Evolutionary conservation across 2,888 invertebrate species (phyloP).

Genomic region (Dolichopus griseipennis): DNA sequence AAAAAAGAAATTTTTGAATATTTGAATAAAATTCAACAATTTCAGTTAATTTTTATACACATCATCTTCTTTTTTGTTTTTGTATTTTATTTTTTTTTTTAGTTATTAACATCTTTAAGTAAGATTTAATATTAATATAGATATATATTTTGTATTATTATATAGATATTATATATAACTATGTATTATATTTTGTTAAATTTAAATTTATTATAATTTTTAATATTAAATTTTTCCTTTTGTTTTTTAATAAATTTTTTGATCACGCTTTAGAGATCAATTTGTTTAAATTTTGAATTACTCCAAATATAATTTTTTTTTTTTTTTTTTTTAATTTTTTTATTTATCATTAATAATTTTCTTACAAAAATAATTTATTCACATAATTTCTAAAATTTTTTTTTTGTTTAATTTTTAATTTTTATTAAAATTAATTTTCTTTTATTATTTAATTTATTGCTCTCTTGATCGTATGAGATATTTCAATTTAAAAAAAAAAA

Average conservation of each 20-base stretch:
- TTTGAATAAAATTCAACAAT: constrained; percentile 28
- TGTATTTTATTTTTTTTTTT: background rate
- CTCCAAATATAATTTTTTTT: constrained; percentile 23
- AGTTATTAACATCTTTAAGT: too few relatives aligned
- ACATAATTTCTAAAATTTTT: constrained; percentile 17
- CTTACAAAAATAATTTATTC: constrained; percentile 12
- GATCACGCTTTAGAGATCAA: background rate
- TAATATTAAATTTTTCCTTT: too few relatives aligned
- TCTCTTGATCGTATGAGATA: constrained; percentile 13
- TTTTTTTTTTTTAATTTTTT: constrained; percentile 14
- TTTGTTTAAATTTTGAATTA: constrained; percentile 22
- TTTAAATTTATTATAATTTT: background rate
- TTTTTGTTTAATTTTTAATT: constrained; percentile 21
- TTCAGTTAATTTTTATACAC: constrained; percentile 13
- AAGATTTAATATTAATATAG: too few relatives aligned
- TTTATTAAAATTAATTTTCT: constrained; percentile 16
- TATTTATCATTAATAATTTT: constrained; percentile 16
- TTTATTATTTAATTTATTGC: constrained; percentile 16
- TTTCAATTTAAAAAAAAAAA: constrained; percentile 8
- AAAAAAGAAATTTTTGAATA: constrained; percentile 26
- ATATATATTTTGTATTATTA: too few relatives aligned
- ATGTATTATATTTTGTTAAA: background rate
- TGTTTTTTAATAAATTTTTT: background rate
- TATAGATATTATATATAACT: background rate
- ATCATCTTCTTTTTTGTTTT: background rate